A percentile compares a stretch with the other conserved stretches of the same genome.
These are phyloP conservation scores for Luperina nickerlii DNA, from an alignment of 2,888 invertebrate species.

Conservation along the genomic window DNA sequence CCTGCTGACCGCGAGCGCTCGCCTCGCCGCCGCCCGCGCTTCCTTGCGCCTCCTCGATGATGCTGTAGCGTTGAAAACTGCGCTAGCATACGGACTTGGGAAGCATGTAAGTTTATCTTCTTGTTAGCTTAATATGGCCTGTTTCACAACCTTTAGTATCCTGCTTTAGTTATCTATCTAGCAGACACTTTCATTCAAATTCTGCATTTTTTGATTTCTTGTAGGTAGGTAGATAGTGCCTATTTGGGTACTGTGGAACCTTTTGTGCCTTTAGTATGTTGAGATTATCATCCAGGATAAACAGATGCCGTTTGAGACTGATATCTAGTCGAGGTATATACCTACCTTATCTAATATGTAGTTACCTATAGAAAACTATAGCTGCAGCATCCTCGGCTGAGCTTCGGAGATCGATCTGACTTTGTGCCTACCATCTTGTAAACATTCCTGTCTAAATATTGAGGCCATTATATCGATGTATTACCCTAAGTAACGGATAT, in stretches of 20 bases:
- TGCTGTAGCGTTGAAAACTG: slow-evolving; percentile 93
- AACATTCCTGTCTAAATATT: not conserved
- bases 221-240: too few relatives aligned
- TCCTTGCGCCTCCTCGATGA: slow-evolving; percentile 95
- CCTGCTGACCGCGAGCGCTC: slow-evolving; percentile 91
- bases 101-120: slow-evolving; percentile 74
- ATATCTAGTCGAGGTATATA: not conserved
- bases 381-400: not conserved
- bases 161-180: too few relatives aligned
- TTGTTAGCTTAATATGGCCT: not conserved
- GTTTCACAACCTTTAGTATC: not conserved
- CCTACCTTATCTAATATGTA: too few relatives aligned
- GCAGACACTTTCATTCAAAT: too few relatives aligned
- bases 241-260: not conserved
- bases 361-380: not conserved
- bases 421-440: not conserved
- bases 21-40: slow-evolving; percentile 93
- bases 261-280: not conserved
- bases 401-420: not conserved
- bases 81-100: slow-evolving; percentile 93
- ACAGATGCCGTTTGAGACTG: not conserved
- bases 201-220: too few relatives aligned
- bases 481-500: not conserved
- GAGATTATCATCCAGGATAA: not conserved
- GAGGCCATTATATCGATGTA: not conserved